Base-by-base conservation (phyloP, 2,797 vertebrate species). In the Geotrypetes seraphini region DNA sequence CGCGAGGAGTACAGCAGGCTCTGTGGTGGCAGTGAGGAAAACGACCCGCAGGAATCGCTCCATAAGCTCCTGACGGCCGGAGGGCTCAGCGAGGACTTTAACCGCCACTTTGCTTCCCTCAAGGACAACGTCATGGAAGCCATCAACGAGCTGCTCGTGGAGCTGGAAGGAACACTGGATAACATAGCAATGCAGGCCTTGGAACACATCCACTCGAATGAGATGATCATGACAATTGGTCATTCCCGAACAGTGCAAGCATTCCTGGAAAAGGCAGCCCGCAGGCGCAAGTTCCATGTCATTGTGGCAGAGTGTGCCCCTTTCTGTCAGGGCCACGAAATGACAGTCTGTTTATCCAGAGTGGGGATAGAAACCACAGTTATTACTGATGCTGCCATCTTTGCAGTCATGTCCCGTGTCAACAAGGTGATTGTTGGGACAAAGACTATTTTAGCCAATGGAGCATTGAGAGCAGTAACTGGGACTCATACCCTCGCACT, bases 401-500 rank as follows among this genome's bases (percentile, higher is more conserved):
- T 99, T 69, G 96, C 95, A 9, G 88, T 99, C 32, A 99, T 97
- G 86, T 99, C 96, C 45, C 83, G 95, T 33, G 96, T 99, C 28
- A 99, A 98, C 60, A 99, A 99, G 86, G 94, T 99, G 38, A 97
- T 97, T 63, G 93, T 95, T 17, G 93, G 94, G 25, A 99, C 92
- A 0, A 96, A 99, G 80, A 98, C 96, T 1, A 90, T 99, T 52
- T 76, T 99, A 33, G 96, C 96, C 1, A 96, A 99, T 0, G 93
- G 93, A 0, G 92, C 94, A 3, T 73, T 99, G 46, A 79, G 91
- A 29, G 93, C 93, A 1, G 87, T 99, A 22, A 90, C 90, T 2
- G 96, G 94, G 19, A 94, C 91, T 5, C 92, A 96, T 59, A 97
- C 94, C 0, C 62, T 99, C 17, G 96, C 96, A 0, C 71, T 99